Conservation (phyloP, 2,888 invertebrate genomes). For the Cataglyphis livida region DNA sequence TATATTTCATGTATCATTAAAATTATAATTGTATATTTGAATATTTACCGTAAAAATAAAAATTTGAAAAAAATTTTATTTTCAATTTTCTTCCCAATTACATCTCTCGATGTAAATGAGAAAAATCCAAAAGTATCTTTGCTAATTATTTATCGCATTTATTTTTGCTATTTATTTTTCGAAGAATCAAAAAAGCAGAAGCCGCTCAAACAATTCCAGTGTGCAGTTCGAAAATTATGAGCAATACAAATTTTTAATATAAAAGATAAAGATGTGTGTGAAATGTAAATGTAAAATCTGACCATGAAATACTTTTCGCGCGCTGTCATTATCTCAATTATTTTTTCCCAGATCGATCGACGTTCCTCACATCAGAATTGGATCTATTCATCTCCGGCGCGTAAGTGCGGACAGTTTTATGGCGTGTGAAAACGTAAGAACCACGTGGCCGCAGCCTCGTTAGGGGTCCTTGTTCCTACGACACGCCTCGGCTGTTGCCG, state of each 20-base stretch:
- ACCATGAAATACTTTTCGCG: neutral
- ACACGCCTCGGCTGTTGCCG: conserved; percentile 43
- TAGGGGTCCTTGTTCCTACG: conserved; percentile 45
- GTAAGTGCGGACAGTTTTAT: conserved; percentile 81
- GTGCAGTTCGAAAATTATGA: neutral
- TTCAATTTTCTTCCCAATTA: too few relatives aligned
- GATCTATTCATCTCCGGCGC: conserved; percentile 57
- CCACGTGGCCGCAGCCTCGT: conserved; percentile 69
- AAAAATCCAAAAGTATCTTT: neutral
- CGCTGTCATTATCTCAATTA: conserved; percentile 31
- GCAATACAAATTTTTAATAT: neutral
- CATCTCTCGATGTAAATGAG: neutral
- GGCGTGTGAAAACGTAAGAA: conserved; percentile 79
- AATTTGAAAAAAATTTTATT: too few relatives aligned
- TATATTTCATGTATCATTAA: neutral
- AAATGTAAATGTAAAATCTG: neutral
- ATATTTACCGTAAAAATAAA: too few relatives aligned
- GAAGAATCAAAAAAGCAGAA: neutral
- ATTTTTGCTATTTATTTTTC: neutral
- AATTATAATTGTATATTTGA: neutral
- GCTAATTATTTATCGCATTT: neutral
- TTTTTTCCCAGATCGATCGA: conserved; percentile 34
- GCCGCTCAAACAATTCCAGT: neutral
- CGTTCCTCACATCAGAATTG: neutral
- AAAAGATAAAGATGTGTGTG: neutral